Evolutionary conservation across 2,113 vertebrate species (phyloP), one percentile per base, ranked within the genome.

Genomic region (Shinisaurus crocodilurus): DNA sequence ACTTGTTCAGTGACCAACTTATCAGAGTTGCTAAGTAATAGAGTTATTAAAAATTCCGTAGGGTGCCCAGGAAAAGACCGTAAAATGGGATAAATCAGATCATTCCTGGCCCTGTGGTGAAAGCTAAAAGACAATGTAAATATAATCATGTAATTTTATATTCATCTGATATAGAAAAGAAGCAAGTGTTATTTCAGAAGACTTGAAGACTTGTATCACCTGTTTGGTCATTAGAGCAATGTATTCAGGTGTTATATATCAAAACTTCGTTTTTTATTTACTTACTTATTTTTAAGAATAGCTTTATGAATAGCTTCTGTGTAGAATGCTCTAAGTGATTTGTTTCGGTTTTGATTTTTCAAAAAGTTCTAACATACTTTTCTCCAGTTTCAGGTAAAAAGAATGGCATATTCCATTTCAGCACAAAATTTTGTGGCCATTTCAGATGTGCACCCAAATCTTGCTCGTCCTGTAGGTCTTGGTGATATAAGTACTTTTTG

Each of bases 371-470:
- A 92, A 96, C 90, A 93, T 86, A 20, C 10, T 96, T 96, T 96
- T 95, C 93, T 96, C 72, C 84, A 88, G 92, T 96, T 96, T 57
- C 95, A 98, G 97, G 83, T 95, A 69, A 83, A 96, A 80, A 97
- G 94, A 92, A 98, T 98, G 97, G 93, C 96, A 69, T 94, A 92
- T 86, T 96, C 95, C 87, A 93, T 95, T 94, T 91, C 96, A 87
- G 69, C 93, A 72, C 96, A 95, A 83, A 97, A 93, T 89, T 97
- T 93, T 89, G 97, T 98, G 57, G 92, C 98, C 43, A 98, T 99
- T 95, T 98, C 98, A 90, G 98, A 98, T 93, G 97, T 99, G 65
- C 98, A 98, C 91, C 98, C 98, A 90, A 99, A 97, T 94, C 97
- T 98, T 91, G 97, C 97, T 95, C 98, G 97, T 95, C 96, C 98